Evolutionary conservation across 2,888 invertebrate species (phyloP).

Genomic region (Trissoscelio sp.): DNA sequence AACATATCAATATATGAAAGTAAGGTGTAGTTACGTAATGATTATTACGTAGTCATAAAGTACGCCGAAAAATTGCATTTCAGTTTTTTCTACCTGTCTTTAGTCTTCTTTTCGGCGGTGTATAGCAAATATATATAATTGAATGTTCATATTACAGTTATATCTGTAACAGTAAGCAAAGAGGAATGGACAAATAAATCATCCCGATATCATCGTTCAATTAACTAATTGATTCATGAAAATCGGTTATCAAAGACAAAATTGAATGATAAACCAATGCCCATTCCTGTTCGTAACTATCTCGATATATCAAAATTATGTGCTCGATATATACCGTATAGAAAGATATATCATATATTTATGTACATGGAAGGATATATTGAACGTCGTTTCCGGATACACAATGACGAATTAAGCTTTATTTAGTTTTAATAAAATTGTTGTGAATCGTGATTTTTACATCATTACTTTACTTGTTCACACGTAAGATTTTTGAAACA

Average conservation of each 20-base stretch:
- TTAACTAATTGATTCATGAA: background rate
- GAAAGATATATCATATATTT: conserved; percentile 65
- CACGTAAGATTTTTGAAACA: background rate
- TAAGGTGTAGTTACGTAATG: conserved; percentile 14
- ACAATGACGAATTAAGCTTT: conserved; percentile 36
- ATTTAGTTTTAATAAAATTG: conserved; percentile 34
- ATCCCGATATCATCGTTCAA: background rate
- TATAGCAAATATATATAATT: conserved; percentile 35
- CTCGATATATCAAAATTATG: conserved; percentile 49
- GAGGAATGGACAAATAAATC: conserved; percentile 21
- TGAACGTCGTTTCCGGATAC: conserved; percentile 57
- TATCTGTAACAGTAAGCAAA: conserved; percentile 32
- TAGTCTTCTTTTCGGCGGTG: conserved; percentile 7
- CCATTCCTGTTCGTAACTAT: conserved; percentile 32
- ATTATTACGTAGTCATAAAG: no score
- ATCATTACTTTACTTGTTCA: conserved; percentile 5
- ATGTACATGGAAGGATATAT: conserved; percentile 68
- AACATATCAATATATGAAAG: conserved; percentile 27
- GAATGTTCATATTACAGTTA: conserved; percentile 12
- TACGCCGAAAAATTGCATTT: conserved; percentile 1
- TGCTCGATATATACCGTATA: conserved; percentile 45
- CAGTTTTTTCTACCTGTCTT: background rate
- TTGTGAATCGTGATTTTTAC: conserved; percentile 39
- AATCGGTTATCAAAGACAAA: background rate
- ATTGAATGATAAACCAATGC: conserved; percentile 8